Conservation (phyloP, 2,797 vertebrate genomes). For the Peromyscus aztecus region DNA sequence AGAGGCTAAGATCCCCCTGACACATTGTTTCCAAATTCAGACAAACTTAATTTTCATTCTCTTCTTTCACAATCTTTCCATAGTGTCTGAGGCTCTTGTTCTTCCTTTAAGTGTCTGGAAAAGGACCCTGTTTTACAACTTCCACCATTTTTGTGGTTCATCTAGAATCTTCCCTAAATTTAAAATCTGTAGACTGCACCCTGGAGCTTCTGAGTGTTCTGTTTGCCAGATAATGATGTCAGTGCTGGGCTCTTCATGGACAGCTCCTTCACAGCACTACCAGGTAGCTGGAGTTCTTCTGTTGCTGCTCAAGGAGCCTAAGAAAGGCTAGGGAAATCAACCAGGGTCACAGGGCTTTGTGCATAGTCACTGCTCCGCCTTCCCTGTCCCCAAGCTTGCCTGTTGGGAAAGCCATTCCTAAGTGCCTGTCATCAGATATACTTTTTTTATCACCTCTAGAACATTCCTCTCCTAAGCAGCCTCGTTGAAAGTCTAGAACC, state of each 20-base stretch:
- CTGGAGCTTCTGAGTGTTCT: background rate
- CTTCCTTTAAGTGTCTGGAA: background rate
- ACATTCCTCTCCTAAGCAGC: background rate
- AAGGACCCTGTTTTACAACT: conserved; percentile 1
- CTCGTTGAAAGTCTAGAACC: background rate
- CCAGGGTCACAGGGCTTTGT: background rate
- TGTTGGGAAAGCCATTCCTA: background rate
- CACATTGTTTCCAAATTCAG: conserved; percentile 30
- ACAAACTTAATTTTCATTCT: conserved; percentile 43
- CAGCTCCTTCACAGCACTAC: background rate
- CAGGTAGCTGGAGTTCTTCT: background rate
- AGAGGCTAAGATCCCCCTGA: conserved; percentile 23
- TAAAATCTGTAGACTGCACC: background rate
- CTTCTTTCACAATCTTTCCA: background rate
- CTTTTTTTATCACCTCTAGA: background rate
- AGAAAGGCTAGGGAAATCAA: background rate
- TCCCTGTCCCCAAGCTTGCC: background rate
- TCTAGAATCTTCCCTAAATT: background rate
- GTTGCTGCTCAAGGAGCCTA: background rate
- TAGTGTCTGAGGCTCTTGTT: background rate
- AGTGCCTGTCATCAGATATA: background rate
- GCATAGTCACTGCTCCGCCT: background rate
- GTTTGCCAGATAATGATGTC: background rate
- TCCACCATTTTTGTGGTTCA: background rate
- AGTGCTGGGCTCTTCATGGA: background rate